Percentiles rank a stretch among this genome's conserved stretches.
phyloP scores from a whole-genome alignment of 2,888 invertebrate genomes.

The Drosophila nr. perissopoda region DNA sequence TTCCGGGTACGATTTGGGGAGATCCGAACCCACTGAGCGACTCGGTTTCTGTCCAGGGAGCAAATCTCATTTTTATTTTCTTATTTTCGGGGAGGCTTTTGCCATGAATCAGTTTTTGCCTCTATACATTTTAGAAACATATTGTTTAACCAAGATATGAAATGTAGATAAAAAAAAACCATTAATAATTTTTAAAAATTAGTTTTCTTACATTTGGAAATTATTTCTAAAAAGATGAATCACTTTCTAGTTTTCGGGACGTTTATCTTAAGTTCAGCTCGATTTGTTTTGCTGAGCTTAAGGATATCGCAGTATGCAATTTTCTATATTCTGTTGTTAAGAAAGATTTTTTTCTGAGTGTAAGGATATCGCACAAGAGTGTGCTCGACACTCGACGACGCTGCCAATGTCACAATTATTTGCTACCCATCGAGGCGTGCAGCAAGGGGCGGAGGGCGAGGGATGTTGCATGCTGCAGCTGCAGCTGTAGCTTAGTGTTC shows the following conservation, averaged over 20 bases:
- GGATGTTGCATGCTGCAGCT: constrained; percentile 29
- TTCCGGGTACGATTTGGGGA: neutral
- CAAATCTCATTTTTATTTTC: neutral
- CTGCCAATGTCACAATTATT: constrained; percentile 79
- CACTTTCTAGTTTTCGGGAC: neutral
- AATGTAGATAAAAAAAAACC: too few species aligned
- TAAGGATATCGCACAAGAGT: constrained; percentile 60
- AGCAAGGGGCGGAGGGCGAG: constrained; percentile 2
- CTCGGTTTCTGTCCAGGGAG: neutral
- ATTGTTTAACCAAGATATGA: neutral
- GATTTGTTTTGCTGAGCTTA: too few species aligned
- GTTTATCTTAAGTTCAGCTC: neutral
- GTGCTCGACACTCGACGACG: constrained; percentile 66
- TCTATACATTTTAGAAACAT: neutral
- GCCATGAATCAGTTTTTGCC: neutral
- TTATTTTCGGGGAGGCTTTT: neutral
- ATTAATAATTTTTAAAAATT: neutral
- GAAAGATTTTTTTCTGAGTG: neutral
- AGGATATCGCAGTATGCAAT: neutral
- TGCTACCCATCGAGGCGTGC: constrained; percentile 40
- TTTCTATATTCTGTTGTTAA: too few species aligned
- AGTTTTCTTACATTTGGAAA: neutral
- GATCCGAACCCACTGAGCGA: neutral
- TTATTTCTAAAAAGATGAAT: too few species aligned
- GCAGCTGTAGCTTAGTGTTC: constrained; percentile 60